Evolutionary conservation across 2,888 invertebrate genomes (phyloP).

Genomic region (Achlya flavicornis): DNA sequence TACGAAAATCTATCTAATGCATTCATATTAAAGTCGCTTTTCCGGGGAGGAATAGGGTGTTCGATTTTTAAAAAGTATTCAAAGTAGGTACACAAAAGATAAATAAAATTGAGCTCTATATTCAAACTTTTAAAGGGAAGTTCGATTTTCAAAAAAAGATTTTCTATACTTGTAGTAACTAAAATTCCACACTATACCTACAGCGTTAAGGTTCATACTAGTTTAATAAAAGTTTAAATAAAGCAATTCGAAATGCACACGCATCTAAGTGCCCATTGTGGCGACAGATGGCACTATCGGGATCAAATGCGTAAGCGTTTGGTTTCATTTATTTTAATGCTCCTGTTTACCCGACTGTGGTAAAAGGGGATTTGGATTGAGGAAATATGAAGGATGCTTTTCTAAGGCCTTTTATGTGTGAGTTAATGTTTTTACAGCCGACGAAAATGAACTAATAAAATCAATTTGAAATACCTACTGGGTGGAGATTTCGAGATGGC

Average conservation of each 20-base stretch:
- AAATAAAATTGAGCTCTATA: slow-evolving; percentile 18
- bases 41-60: background rate
- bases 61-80: background rate
- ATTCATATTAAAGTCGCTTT: slow-evolving; percentile 11
- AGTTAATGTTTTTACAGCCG: no score
- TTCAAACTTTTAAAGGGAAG: slow-evolving; percentile 20
- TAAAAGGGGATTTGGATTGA: background rate
- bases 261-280: slow-evolving; percentile 80
- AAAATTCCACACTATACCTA: background rate
- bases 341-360: slow-evolving; percentile 30
- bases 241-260: slow-evolving; percentile 55
- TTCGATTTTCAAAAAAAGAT: slow-evolving; percentile 68
- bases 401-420: no score
- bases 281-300: slow-evolving; percentile 76
- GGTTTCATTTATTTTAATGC: slow-evolving; percentile 36
- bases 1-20: slow-evolving; percentile 28
- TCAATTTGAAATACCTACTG: no score
- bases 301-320: slow-evolving; percentile 51
- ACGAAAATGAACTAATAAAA: no score
- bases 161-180: background rate
- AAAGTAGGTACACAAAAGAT: background rate
- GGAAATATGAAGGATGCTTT: background rate
- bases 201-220: background rate
- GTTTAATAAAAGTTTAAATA: slow-evolving; percentile 46
- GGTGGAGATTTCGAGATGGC: no score